phyloP scores from a whole-genome alignment of 2,797 vertebrate genomes.

The Gila robusta region DNA sequence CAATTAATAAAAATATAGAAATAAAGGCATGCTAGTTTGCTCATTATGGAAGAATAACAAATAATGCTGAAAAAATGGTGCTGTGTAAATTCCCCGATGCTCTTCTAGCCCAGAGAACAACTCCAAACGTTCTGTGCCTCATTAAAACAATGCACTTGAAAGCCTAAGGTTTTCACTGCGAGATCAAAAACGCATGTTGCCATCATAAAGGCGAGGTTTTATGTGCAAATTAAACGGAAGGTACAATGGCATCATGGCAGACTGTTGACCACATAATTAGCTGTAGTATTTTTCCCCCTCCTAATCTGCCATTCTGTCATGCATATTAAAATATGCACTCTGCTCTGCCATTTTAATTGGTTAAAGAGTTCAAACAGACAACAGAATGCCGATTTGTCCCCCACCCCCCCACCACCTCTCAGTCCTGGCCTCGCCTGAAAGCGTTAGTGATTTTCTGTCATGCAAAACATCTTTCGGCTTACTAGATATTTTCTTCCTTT shows the following conservation, averaged over 20 bases:
- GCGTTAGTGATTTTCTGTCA: slow-evolving; percentile 68
- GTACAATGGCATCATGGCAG: slow-evolving; percentile 64
- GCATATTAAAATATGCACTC: slow-evolving; percentile 74
- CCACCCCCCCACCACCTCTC: slow-evolving; percentile 39
- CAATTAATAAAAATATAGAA: slow-evolving; percentile 63
- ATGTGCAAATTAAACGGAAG: slow-evolving; percentile 73
- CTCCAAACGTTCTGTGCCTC: slow-evolving; percentile 69
- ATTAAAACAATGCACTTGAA: slow-evolving; percentile 77
- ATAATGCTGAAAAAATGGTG: slow-evolving; percentile 60
- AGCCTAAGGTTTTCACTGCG: slow-evolving; percentile 61
- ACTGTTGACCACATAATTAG: slow-evolving; percentile 77
- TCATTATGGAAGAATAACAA: slow-evolving; percentile 73
- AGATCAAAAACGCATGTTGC: slow-evolving; percentile 74
- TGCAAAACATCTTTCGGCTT: slow-evolving; percentile 72
- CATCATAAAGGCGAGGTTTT: slow-evolving; percentile 69
- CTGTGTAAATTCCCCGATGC: slow-evolving; percentile 57
- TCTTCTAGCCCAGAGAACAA: slow-evolving; percentile 64
- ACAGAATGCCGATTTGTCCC: slow-evolving; percentile 56
- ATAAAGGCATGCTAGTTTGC: slow-evolving; percentile 61
- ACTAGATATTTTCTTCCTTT: slow-evolving; percentile 55
- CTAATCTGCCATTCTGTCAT: slow-evolving; percentile 71
- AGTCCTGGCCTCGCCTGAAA: slow-evolving; percentile 70
- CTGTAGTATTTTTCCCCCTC: slow-evolving; percentile 55
- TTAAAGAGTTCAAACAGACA: slow-evolving; percentile 75
- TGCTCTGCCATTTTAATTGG: slow-evolving; percentile 76